phyloP scores from a whole-genome alignment of 2,888 invertebrate genomes.

The Ctena decussata region DNA sequence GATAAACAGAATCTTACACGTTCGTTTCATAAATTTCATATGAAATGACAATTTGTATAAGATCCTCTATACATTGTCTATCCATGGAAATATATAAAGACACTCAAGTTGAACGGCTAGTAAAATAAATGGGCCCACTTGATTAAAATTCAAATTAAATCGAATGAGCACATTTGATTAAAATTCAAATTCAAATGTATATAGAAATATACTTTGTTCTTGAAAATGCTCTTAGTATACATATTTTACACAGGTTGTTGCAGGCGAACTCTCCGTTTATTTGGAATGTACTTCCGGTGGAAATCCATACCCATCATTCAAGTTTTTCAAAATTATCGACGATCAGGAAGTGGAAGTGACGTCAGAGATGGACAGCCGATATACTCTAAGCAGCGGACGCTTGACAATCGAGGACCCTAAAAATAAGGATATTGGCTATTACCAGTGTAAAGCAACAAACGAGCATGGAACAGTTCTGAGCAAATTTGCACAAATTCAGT shows the following conservation, averaged over 20 bases:
- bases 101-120: too few species aligned
- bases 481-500: conserved; percentile 94
- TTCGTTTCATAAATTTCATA: too few species aligned
- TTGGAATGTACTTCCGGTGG: conserved; percentile 46
- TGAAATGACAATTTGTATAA: too few species aligned
- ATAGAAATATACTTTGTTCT: too few species aligned
- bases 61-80: too few species aligned
- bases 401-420: conserved; percentile 94
- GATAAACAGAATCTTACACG: too few species aligned
- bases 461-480: conserved; percentile 95
- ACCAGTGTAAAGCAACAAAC: conserved; percentile 96
- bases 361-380: conserved; percentile 84
- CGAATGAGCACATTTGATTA: too few species aligned
- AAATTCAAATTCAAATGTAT: too few species aligned
- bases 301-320: not conserved
- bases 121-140: too few species aligned
- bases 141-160: too few species aligned
- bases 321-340: not conserved
- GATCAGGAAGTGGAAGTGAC: conserved; percentile 24
- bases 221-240: too few species aligned
- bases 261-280: conserved; percentile 50
- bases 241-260: conserved; percentile 33
- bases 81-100: too few species aligned
- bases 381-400: conserved; percentile 96
- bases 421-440: conserved; percentile 94